phyloP scores from a whole-genome alignment of 1,140 invertebrate genomes.

The Zaprionus tsacasi region DNA sequence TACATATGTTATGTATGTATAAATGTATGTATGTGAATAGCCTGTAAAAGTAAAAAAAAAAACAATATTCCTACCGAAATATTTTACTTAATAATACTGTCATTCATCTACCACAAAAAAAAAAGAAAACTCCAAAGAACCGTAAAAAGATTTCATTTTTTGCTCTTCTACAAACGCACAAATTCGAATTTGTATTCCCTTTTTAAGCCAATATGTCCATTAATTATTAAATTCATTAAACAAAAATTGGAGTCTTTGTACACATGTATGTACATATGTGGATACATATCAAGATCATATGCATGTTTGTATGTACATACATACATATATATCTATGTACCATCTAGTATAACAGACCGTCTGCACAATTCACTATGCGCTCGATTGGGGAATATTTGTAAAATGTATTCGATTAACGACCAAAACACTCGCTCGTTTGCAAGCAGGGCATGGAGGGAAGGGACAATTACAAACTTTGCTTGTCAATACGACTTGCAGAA shows the following conservation, averaged over 20 bases:
- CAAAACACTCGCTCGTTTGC: too few species aligned
- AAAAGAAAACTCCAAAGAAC: background rate
- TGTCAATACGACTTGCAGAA: too few species aligned
- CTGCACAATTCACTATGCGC: too few species aligned
- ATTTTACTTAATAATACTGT: conserved; percentile 46
- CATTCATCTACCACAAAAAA: conserved; percentile 20
- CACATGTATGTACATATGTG: too few species aligned
- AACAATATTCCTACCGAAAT: conserved; percentile 77
- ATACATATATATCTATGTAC: too few species aligned
- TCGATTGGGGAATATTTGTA: too few species aligned
- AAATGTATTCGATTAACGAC: too few species aligned
- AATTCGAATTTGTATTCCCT: conserved; percentile 75
- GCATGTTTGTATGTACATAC: background rate
- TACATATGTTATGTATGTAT: background rate
- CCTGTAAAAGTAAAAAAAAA: conserved; percentile 58
- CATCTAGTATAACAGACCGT: too few species aligned
- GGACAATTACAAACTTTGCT: too few species aligned
- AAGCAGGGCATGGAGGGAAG: too few species aligned
- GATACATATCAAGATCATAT: background rate
- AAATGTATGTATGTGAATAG: conserved; percentile 66
- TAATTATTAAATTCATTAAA: conserved; percentile 28
- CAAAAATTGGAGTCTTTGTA: conserved; percentile 73
- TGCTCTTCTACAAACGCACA: conserved; percentile 59
- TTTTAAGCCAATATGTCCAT: conserved; percentile 8
- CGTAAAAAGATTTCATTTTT: conserved; percentile 14